phyloP scores from a whole-genome alignment of 2,888 invertebrate species.

The Xanthia icteritia region DNA sequence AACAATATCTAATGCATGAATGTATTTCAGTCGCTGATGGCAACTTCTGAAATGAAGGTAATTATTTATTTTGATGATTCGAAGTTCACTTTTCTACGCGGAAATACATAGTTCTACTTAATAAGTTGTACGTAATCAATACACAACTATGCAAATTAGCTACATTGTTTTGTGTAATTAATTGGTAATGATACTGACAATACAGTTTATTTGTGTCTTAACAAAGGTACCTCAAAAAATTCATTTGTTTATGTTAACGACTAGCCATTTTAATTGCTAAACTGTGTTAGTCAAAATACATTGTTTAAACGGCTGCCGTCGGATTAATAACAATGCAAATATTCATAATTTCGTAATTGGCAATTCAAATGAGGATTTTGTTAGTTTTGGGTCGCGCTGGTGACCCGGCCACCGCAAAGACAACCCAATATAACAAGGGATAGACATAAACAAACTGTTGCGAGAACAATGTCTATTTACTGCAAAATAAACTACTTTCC shows the following conservation, averaged over 20 bases:
- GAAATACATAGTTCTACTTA: conserved; percentile 4
- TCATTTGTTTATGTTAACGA: conserved; percentile 7
- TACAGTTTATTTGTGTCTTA: not conserved
- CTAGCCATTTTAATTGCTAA: conserved; percentile 13
- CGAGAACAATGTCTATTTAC: conserved; percentile 32
- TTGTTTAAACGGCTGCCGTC: conserved; percentile 60
- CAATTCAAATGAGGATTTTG: conserved; percentile 81
- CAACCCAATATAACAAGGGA: conserved; percentile 58
- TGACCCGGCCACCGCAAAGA: conserved; percentile 66
- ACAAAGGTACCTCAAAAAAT: conserved; percentile 5
- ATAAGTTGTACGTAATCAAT: not conserved
- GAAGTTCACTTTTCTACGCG: not conserved
- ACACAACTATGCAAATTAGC: not conserved
- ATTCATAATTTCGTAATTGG: conserved; percentile 79
- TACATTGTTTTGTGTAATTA: not conserved
- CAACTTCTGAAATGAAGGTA: not conserved
- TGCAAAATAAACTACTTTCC: conserved; percentile 20
- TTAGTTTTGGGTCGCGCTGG: conserved; percentile 74
- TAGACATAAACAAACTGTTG: conserved; percentile 51
- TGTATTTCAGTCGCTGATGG: not conserved
- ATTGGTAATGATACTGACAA: not conserved
- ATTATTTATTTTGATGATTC: not conserved
- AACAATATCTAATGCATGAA: not conserved
- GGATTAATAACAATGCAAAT: conserved; percentile 77
- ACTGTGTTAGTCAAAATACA: conserved; percentile 28